Base-by-base conservation (phyloP, 2,797 vertebrate genomes). In the Xenentodon cancila region DNA sequence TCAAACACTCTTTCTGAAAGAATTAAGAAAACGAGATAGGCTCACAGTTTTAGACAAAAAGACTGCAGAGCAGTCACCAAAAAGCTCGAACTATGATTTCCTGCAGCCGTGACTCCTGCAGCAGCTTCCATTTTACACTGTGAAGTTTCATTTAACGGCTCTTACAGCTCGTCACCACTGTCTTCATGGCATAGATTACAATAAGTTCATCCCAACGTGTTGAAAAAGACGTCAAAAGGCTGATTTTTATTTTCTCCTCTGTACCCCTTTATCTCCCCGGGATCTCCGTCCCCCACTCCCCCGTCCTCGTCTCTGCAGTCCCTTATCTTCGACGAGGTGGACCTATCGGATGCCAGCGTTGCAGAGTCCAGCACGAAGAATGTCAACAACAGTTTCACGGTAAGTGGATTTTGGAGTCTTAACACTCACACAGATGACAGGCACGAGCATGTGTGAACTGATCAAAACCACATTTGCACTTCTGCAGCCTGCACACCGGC, bases 291-390 rank as follows among this genome's bases (percentile, higher is more conserved):
- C 20, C 19, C 12, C 9, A 4, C 20, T 43, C 12, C 13, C 45
- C 0, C 56, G 22, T 49, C 20, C 18, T 51, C 52, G 34, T 30
- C 11, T 54, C 70, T 56, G 50, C 93, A 99, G 97, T 99, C 97
- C 77, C 94, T 99, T 82, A 99, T 99, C 92, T 99, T 99, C 85
- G 97, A 99, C 82, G 97, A 99, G 92, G 97, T 99, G 85, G 97
- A 99, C 86, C 94, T 99, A 64, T 98, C 97, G 8, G 97, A 99
- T 81, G 97, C 97, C 91, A 99, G 97, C 0, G 97, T 99, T 54
- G 97, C 97, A 47, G 97, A 99, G 92, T 98, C 97, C 13, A 99
- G 97, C 93, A 99, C 97, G 69, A 99, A 99, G 94, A 99, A 99
- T 91, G 96, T 97, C 84, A 99, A 99, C 95, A 99, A 99, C 93